Evolutionary conservation across 2,113 vertebrate genomes (phyloP).

Genomic region (Pyrgilauda ruficollis): DNA sequence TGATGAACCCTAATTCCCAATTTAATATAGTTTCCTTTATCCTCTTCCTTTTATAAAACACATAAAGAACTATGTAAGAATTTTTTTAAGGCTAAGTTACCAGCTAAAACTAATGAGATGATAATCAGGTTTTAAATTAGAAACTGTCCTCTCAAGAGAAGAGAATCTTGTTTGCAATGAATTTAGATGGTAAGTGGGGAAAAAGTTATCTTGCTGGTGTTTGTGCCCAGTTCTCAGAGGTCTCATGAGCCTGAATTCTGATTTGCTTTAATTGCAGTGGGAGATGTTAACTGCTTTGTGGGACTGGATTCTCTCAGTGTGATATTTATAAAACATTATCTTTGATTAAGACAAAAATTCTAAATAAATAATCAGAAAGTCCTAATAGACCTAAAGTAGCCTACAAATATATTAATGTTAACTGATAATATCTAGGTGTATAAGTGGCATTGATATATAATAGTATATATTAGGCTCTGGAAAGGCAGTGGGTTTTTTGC

Average conservation of each 20-base stretch:
- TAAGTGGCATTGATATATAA: neutral
- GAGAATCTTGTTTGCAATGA: neutral
- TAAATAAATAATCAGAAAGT: neutral
- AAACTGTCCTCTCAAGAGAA: constrained; percentile 2
- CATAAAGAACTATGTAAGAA: neutral
- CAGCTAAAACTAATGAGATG: constrained; percentile 11
- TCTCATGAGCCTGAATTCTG: neutral
- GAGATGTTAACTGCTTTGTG: neutral
- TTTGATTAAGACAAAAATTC: neutral
- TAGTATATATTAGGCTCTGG: neutral
- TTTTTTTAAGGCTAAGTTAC: neutral
- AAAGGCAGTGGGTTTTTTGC: neutral
- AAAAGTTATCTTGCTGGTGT: neutral
- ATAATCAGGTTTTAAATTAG: constrained; percentile 40
- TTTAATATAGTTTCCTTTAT: neutral
- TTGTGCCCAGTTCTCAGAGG: neutral
- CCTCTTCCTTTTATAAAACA: neutral
- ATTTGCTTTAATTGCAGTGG: neutral
- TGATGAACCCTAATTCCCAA: neutral
- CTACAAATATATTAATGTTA: neutral
- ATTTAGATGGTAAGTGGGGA: neutral
- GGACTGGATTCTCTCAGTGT: neutral
- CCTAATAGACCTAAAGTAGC: neutral
- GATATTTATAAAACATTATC: neutral
- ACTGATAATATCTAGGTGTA: neutral